Evolutionary conservation across 2,797 vertebrate genomes (phyloP).

Genomic region (Artibeus jamaicensis): DNA sequence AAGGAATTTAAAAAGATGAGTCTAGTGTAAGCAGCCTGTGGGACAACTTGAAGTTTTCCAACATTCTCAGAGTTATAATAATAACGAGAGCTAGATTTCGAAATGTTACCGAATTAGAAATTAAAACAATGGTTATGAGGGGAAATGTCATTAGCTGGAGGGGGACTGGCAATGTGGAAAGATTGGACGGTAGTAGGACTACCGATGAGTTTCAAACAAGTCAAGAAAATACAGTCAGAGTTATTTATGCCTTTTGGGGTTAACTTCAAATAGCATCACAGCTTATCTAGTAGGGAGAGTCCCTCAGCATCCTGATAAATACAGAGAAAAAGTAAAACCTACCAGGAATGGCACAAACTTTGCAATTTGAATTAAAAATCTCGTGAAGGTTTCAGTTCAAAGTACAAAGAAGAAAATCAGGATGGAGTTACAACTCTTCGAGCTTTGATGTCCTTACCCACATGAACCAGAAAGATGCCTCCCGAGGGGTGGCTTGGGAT

Average conservation of each 20-base stretch:
- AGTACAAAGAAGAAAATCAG: background rate
- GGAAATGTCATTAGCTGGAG: constrained; percentile 14
- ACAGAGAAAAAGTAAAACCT: background rate
- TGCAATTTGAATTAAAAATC: background rate
- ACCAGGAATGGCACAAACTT: background rate
- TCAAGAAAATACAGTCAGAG: constrained; percentile 45
- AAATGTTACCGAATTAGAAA: constrained; percentile 60
- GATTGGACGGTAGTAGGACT: constrained; percentile 47
- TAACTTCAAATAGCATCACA: background rate
- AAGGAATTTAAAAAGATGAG: background rate
- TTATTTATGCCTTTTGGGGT: background rate
- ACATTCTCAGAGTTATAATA: background rate
- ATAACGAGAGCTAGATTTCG: constrained; percentile 60
- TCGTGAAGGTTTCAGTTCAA: background rate
- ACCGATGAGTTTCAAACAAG: constrained; percentile 61
- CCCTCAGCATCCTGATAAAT: background rate
- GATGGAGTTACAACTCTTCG: background rate
- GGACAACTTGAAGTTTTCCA: background rate
- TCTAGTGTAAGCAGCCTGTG: background rate
- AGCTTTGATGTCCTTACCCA: background rate
- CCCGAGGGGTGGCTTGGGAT: background rate
- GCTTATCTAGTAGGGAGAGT: background rate
- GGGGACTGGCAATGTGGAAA: background rate
- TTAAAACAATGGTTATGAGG: background rate
- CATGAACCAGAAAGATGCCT: background rate